Base-by-base conservation (phyloP, 2,113 vertebrate genomes). In the Apeltes quadracus region DNA sequence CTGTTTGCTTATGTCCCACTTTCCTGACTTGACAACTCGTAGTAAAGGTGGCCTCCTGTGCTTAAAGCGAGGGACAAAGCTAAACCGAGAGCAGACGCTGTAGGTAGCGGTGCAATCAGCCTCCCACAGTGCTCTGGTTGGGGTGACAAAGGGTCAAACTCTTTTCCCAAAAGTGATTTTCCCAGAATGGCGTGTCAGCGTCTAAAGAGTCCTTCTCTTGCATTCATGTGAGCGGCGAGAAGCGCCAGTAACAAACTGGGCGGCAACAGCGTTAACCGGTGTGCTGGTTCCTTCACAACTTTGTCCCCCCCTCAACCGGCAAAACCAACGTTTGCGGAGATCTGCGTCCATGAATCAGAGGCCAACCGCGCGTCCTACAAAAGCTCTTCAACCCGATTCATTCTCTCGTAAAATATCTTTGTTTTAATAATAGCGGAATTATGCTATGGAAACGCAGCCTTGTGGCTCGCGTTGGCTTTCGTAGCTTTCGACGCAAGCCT, bases 21-120 rank as follows among this genome's bases (percentile, higher is more conserved):
- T 84, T 88, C 85, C 85, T 83, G 68, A 54, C 7, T 23, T 27
- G 36, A 61, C 67, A 69, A 51, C 41, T 7, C 6, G 25, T 63
- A 75, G 61, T 48, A 77, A 57, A 75, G 61, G 66, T 76, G 59
- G 53, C 66, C 34, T 65, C 75, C 55, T 65, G n/a, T 5, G 13
- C 34, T 61, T 65, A 14, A 23, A 72, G 41, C 56, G 43, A 61
- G 22, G 32, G 38, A 5, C 32, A 34, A 9, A 39, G n/a, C 43
- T 36, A 48, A 75, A 75, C 23, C 29, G 38, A 57, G 29, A 20
- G 8, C 9, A 10, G 18, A 3, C 20, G 1, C 13, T 44, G 38
- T 1, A 29, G 23, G 20, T 46, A 43, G 13, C 20, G 22, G 27
- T 15, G 1, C 41, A 16, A 22, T 12, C 1, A 4, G 54, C 20